Conservation (phyloP, 2,113 vertebrate species). For the Blennius ocellaris region DNA sequence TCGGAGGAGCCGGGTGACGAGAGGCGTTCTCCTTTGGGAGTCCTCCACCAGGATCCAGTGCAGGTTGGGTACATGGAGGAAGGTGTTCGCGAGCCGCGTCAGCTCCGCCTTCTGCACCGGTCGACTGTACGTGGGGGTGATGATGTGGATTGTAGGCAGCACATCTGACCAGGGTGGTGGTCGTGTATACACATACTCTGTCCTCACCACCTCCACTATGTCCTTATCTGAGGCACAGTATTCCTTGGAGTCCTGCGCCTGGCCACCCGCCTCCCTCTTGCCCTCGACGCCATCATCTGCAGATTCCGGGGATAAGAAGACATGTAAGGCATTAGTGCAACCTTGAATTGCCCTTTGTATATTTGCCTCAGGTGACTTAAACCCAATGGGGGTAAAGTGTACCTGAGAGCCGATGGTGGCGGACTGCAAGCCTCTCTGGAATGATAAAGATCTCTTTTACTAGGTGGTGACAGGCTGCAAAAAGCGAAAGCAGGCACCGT, state of each 20-base stretch:
- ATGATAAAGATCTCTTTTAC: conserved; percentile 91
- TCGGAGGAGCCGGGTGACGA: conserved; percentile 90
- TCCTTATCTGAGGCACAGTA: conserved; percentile 97
- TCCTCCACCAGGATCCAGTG: conserved; percentile 99
- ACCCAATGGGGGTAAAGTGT: conserved; percentile 80
- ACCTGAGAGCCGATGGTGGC: conserved; percentile 83
- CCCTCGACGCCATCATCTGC: conserved; percentile 92
- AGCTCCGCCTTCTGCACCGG: conserved; percentile 98
- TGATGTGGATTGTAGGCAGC: conserved; percentile 96
- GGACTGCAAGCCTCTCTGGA: conserved; percentile 86
- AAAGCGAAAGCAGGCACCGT: conserved; percentile 85
- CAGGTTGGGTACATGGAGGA: conserved; percentile 95
- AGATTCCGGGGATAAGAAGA: conserved; percentile 78
- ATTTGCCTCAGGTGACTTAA: conserved; percentile 78
- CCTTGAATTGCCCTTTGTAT: conserved; percentile 72
- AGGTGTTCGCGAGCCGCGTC: conserved; percentile 94
- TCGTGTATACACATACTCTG: conserved; percentile 97
- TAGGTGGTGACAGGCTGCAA: conserved; percentile 88
- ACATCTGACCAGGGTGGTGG: conserved; percentile 97
- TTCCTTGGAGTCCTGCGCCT: conserved; percentile 92
- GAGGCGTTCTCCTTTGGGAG: conserved; percentile 89
- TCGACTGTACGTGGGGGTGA: conserved; percentile 97
- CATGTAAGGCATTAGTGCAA: conserved; percentile 79
- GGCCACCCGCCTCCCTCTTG: conserved; percentile 83
- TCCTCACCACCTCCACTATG: conserved; percentile 99